These are phyloP conservation scores for Archivesica marissinica DNA, from an alignment of 1,140 invertebrate genomes.

Conservation along the genomic window DNA sequence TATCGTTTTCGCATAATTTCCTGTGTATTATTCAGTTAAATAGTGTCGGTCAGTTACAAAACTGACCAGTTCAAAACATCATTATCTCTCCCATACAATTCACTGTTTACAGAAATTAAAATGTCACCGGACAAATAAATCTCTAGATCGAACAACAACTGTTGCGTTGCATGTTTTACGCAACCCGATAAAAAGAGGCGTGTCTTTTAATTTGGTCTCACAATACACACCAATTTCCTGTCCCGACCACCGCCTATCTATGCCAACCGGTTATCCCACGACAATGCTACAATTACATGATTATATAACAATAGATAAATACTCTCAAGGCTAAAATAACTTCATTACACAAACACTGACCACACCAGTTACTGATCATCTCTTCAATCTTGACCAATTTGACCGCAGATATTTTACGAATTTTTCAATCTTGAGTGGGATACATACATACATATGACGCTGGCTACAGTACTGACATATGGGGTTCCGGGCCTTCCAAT, in stretches of 20 bases:
- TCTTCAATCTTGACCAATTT: not conserved
- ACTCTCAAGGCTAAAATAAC: conserved; percentile 43
- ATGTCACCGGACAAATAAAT: conserved; percentile 55
- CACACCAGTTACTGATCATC: not conserved
- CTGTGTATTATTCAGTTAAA: conserved; percentile 49
- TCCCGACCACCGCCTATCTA: not conserved
- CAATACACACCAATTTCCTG: conserved; percentile 51
- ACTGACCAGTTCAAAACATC: conserved; percentile 44
- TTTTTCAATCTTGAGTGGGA: no score
- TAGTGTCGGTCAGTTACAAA: conserved; percentile 33
- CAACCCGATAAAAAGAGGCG: conserved; percentile 17
- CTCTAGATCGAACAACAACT: conserved; percentile 1
- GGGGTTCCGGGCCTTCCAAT: no score
- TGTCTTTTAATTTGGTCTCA: conserved; percentile 49
- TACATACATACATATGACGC: no score
- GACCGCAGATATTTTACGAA: conserved; percentile 27
- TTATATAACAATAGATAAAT: conserved; percentile 54
- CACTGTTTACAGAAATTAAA: conserved; percentile 56
- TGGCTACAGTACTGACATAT: no score
- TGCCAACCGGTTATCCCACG: not conserved
- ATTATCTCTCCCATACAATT: conserved; percentile 47
- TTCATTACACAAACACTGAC: not conserved
- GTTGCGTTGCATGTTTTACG: not conserved
- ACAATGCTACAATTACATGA: conserved; percentile 16
- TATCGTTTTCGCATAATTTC: conserved; percentile 45